These are phyloP conservation scores for Gobiocypris rarus DNA, from an alignment of 2,113 vertebrate genomes.

Conservation along the genomic window DNA sequence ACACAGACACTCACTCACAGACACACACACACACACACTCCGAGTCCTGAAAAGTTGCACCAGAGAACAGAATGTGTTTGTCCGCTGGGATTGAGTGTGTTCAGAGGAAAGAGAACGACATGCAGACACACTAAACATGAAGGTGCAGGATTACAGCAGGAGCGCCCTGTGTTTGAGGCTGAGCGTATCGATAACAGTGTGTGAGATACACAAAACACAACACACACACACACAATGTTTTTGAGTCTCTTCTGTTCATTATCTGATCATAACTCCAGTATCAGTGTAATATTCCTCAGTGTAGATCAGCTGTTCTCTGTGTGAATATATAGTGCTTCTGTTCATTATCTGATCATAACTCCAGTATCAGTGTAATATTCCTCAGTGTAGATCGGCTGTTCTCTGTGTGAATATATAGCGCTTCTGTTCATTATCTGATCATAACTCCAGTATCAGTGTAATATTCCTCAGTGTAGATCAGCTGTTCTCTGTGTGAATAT, in stretches of 20 bases:
- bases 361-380: background rate
- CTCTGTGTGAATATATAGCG: background rate
- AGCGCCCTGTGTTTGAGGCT: background rate
- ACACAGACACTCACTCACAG: too few relatives aligned
- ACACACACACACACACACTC: too few relatives aligned
- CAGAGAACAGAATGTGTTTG: background rate
- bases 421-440: background rate
- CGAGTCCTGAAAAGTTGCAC: background rate
- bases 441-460: background rate
- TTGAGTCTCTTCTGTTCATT: background rate
- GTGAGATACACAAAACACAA: background rate
- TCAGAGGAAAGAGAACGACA: background rate
- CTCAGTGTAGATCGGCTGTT: rapidly evolving
- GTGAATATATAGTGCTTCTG: background rate
- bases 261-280: background rate
- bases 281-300: background rate
- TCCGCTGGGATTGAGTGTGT: background rate
- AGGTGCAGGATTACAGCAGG: background rate
- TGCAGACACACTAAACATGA: background rate
- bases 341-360: background rate
- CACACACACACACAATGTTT: background rate
- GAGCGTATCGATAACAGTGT: background rate
- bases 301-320: background rate
- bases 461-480: background rate
- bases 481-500: background rate